Conservation (phyloP, 2,113 vertebrate species). For the Brachyhypopomus gauderio region DNA sequence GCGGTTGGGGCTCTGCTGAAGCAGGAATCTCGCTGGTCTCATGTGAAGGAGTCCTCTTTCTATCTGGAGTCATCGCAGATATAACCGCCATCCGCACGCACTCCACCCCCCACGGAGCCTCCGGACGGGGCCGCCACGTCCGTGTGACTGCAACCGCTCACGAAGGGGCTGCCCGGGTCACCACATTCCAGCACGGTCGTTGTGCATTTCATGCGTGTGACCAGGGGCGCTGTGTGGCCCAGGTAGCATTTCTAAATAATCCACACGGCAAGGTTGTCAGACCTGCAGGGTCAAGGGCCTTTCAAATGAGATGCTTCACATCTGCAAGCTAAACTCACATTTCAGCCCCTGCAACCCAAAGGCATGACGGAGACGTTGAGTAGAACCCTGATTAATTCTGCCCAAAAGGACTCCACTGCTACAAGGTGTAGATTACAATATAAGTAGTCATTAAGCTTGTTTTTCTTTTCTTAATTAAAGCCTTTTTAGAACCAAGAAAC, state of each 20-base stretch:
- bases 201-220: neutral
- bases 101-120: neutral
- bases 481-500: slow-evolving; percentile 15
- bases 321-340: neutral
- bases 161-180: slow-evolving; percentile 1
- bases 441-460: no score
- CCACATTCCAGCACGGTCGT: neutral
- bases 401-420: neutral
- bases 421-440: no score
- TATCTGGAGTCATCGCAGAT: slow-evolving; percentile 80
- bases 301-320: neutral
- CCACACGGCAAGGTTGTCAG: neutral
- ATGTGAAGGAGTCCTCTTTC: slow-evolving; percentile 63
- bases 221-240: neutral
- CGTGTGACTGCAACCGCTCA: neutral
- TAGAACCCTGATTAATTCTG: neutral
- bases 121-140: neutral
- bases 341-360: neutral
- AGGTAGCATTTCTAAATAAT: neutral
- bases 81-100: slow-evolving; percentile 50
- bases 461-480: slow-evolving; percentile 19
- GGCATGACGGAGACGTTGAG: neutral
- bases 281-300: neutral
- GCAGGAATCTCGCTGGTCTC: slow-evolving; percentile 66
- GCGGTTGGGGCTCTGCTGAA: slow-evolving; percentile 73